A percentile compares a stretch with the other conserved stretches of the same genome.
Evolutionary conservation across 53 echinoderm and acorn worm genomes (phyloP).

Genomic region (Astropecten irregularis): DNA sequence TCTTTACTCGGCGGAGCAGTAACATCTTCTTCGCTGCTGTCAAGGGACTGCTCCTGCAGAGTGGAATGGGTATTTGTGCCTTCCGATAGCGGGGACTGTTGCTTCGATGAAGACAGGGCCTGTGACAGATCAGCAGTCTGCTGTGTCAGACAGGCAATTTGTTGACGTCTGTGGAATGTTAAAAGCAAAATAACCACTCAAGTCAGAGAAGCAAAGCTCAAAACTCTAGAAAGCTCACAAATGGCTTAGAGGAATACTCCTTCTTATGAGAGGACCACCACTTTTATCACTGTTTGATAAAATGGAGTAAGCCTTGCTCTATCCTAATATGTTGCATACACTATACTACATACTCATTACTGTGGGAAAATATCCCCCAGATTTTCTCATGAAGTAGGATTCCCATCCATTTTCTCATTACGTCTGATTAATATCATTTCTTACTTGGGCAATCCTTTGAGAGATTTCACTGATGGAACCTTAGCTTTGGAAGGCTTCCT

Average conservation of each 20-base stretch:
- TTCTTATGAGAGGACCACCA: no score
- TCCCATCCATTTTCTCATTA: no score
- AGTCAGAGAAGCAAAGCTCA: not conserved
- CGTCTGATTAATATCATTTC: no score
- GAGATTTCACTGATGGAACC: slow-evolving; percentile 54
- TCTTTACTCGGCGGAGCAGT: not conserved
- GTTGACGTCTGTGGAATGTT: slow-evolving; percentile 2
- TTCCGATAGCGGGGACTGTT: not conserved
- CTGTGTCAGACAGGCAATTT: slow-evolving; percentile 12
- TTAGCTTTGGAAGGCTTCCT: slow-evolving; percentile 72
- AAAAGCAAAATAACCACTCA: not conserved
- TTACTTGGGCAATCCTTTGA: slow-evolving; percentile 59
- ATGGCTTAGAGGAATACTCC: no score
- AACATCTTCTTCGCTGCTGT: not conserved
- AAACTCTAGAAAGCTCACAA: no score
- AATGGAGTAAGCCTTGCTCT: no score
- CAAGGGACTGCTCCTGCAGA: not conserved
- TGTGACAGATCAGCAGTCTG: slow-evolving; percentile 4
- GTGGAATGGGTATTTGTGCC: not conserved
- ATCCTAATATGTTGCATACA: no score
- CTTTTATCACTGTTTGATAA: no score
- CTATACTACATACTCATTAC: no score
- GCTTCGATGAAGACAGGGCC: not conserved
- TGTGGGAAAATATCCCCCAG: no score
- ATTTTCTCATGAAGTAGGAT: no score